Evolutionary conservation across 1,140 invertebrate species (phyloP).

Genomic region (Drosophila nigrodunni): DNA sequence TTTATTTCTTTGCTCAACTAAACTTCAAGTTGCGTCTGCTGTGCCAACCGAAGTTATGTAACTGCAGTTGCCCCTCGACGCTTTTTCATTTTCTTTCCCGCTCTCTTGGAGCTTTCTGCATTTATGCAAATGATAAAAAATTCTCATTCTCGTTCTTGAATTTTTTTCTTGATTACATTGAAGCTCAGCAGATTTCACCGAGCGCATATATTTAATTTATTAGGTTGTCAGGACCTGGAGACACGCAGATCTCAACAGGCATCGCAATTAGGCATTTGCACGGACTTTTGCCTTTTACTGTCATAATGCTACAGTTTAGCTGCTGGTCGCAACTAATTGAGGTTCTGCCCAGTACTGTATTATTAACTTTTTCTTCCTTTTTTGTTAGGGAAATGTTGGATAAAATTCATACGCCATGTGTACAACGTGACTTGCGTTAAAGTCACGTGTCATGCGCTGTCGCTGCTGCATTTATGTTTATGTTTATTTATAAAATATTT

Average conservation of each 20-base stretch:
- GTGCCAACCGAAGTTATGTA: constrained; percentile 6
- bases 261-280: constrained; percentile 37
- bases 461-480: constrained; percentile 65
- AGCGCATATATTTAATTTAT: constrained; percentile 50
- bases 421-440: constrained; percentile 58
- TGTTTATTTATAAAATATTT: constrained; percentile 81
- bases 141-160: constrained; percentile 43
- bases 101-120: constrained; percentile 32
- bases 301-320: constrained; percentile 50
- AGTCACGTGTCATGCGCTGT: constrained; percentile 50
- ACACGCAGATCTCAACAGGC: not conserved
- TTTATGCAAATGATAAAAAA: constrained; percentile 70
- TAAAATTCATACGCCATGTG: constrained; percentile 53
- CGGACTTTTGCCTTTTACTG: constrained; percentile 4
- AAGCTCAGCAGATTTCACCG: constrained; percentile 45
- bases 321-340: constrained; percentile 52
- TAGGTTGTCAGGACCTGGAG: not conserved
- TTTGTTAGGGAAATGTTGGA: constrained; percentile 35
- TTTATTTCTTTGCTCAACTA: constrained; percentile 19
- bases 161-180: constrained; percentile 61
- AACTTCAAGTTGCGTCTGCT: constrained; percentile 10
- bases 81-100: constrained; percentile 14
- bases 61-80: constrained; percentile 22
- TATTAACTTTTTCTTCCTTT: not conserved
- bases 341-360: constrained; percentile 12